Evolutionary conservation across 2,888 invertebrate genomes (phyloP).

Genomic region (Volucella inflata): DNA sequence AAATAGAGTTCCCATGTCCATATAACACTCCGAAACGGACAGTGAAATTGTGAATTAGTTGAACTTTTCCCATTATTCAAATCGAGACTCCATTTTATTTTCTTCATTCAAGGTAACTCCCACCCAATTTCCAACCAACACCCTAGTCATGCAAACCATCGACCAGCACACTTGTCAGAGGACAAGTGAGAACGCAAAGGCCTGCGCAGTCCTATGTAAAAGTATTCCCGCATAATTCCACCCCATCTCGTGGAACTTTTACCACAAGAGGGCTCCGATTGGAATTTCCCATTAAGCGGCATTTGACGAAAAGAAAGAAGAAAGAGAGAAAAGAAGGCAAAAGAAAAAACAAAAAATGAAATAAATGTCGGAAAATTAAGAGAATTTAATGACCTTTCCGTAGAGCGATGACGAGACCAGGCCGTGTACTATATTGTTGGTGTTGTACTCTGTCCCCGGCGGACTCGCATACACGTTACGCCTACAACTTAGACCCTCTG

Average conservation of each 20-base stretch:
- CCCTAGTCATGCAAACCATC: conserved; percentile 14
- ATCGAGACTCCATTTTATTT: conserved; percentile 66
- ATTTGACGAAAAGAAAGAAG: conserved; percentile 37
- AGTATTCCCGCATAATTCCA: conserved; percentile 24
- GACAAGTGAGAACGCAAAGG: conserved; percentile 56
- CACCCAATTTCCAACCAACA: conserved; percentile 16
- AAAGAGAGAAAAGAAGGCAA: neutral
- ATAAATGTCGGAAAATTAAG: conserved; percentile 53
- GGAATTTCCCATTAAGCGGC: conserved; percentile 48
- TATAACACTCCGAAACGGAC: conserved; percentile 1
- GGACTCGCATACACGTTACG: conserved; percentile 39
- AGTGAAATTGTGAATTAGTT: neutral
- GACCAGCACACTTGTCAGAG: conserved; percentile 41
- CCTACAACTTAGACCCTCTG: conserved; percentile 49
- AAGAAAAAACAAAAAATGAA: conserved; percentile 10
- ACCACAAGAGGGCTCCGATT: conserved; percentile 28
- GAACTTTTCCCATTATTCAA: conserved; percentile 34
- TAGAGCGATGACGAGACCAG: conserved; percentile 60
- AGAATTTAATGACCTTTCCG: conserved; percentile 73
- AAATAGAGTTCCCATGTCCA: neutral
- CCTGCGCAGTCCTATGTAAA: conserved; percentile 60
- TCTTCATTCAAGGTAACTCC: conserved; percentile 55
- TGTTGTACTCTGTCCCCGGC: conserved; percentile 13
- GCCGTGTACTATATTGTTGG: conserved; percentile 3
- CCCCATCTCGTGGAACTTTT: conserved; percentile 53